Evolutionary conservation across 2,888 invertebrate species (phyloP).

Genomic region (Erebia aethiops): DNA sequence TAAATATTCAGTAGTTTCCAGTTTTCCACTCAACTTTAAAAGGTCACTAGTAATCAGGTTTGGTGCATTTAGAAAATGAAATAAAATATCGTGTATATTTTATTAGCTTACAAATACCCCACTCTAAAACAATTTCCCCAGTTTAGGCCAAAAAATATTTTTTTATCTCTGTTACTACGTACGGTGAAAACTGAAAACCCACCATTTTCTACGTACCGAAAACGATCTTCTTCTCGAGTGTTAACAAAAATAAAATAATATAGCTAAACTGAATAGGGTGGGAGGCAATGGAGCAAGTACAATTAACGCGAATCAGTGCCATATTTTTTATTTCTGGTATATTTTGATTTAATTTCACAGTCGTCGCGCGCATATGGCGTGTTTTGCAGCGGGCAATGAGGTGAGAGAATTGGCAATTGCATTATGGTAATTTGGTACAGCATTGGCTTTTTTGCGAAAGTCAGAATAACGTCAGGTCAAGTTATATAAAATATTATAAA

Average conservation of each 20-base stretch:
- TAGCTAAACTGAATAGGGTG: slow-evolving; percentile 29
- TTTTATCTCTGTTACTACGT: no score
- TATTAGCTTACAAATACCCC: no score
- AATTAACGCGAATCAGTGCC: slow-evolving; percentile 37
- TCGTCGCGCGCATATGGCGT: slow-evolving; percentile 46
- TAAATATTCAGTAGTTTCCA: no score
- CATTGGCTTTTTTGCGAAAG: not conserved
- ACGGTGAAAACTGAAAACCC: no score
- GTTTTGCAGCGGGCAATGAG: slow-evolving; percentile 34
- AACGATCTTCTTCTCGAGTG: not conserved
- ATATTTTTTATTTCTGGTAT: slow-evolving; percentile 44
- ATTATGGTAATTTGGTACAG: slow-evolving; percentile 10
- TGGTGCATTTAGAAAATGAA: no score
- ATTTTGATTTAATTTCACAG: slow-evolving; percentile 49
- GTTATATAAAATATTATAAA: no score
- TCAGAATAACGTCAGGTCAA: not conserved
- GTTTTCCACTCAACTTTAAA: no score
- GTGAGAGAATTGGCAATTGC: slow-evolving; percentile 32
- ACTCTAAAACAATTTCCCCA: no score
- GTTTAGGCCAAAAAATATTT: no score
- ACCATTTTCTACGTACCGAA: not conserved
- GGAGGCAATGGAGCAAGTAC: slow-evolving; percentile 36
- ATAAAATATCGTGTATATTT: no score
- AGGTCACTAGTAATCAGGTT: no score
- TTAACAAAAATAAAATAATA: slow-evolving; percentile 18